Evolutionary conservation across 2,888 invertebrate genomes (phyloP), one percentile per base, ranked within the genome.

Genomic region (Choristoneura rosaceana): DNA sequence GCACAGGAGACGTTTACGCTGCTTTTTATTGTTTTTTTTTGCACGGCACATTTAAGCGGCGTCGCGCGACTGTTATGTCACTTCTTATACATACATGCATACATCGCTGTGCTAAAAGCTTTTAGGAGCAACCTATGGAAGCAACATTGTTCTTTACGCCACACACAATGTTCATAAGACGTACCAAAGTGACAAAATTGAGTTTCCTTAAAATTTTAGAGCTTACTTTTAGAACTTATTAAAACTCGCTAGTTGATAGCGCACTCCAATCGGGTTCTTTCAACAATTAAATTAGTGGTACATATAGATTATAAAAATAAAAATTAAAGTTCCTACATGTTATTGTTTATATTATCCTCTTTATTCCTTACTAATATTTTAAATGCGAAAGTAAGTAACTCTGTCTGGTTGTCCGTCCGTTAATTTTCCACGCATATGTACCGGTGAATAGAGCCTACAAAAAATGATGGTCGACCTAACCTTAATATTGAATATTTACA

Each of bases 21-120:
- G 82, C 77, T 73, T 87, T 89, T 90, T 88, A 90, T 88, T 88
- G 87, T 86, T 86, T 84, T 87, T 87, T 89, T 89, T 89, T 84
- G 80, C 84, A 83, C 84, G 84, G 82, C 78, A 87, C 89, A 87
- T 87, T 89, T 84, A 84, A 87, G 83, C 81, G 84, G 79, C 82
- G 38, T 38, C 38, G 4, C 38, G 85, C 84, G 84, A 82, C 87
- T 77, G 47, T 78, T 74, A 76, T 73, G 69, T 69, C 71, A 64
- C 76, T 69, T 74, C 73, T 78, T 78, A 52, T 78, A 25, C 65
- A 33, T 52, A 38, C 76, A 71, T 75, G 69, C 65, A 33, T 52
- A 15, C 76, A 71, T 75, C 70, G 79, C 78, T 74, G 74, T 71
- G 77, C 78, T 83, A 82, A 81, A 79, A 70, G 65, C 77, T 77